Percentiles rank a stretch among this genome's conserved stretches.
Conservation (phyloP, 2,888 invertebrate species). For the Rotaria socialis region DNA sequence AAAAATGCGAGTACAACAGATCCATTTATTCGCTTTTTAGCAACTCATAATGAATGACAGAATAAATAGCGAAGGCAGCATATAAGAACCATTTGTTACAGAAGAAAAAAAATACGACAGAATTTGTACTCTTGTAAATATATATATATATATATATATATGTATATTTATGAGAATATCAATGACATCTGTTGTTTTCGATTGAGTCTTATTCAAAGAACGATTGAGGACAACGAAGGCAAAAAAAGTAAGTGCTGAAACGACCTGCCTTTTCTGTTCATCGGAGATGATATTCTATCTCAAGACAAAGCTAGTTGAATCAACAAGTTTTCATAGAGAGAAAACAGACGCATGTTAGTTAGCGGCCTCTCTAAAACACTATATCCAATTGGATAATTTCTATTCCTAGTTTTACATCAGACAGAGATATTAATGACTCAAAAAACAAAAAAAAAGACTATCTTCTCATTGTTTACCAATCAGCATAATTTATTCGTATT, state of each 20-base stretch:
- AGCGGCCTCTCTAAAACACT: background rate
- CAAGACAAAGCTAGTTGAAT: background rate
- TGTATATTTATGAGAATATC: background rate
- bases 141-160: no score
- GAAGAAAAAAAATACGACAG: background rate
- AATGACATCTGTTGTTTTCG: background rate
- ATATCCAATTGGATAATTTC: conserved; percentile 5
- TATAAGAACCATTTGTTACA: background rate
- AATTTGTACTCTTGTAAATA: background rate
- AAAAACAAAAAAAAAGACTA: background rate
- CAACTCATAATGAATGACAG: background rate
- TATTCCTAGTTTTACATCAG: background rate
- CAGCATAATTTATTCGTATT: background rate
- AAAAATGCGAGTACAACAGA: background rate
- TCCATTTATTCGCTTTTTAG: background rate
- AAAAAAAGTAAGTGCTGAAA: background rate
- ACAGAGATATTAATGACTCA: background rate
- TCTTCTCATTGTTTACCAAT: background rate
- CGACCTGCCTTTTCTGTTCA: background rate
- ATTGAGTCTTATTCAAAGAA: background rate
- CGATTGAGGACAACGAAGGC: background rate
- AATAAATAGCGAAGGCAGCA: background rate
- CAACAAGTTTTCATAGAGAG: background rate
- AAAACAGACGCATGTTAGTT: background rate
- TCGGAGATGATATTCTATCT: background rate